A percentile compares a stretch with the other conserved stretches of the same genome.
Evolutionary conservation across 2,797 vertebrate genomes (phyloP).

Genomic region (Calcarius lapponicus): DNA sequence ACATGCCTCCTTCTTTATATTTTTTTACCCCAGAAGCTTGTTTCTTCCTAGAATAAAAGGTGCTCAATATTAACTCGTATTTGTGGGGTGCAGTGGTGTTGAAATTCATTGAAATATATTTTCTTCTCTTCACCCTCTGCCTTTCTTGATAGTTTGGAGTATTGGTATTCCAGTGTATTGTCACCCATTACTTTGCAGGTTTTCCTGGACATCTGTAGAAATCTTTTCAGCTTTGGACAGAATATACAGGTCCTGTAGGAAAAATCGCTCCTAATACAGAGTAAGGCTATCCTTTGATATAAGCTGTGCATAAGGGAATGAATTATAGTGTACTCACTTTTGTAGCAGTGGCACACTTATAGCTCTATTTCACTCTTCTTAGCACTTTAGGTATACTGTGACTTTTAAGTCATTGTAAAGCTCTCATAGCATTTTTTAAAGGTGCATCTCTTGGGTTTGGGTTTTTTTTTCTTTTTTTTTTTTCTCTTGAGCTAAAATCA

Average conservation of each 20-base stretch:
- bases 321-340: not conserved
- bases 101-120: not conserved
- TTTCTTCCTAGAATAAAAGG: not conserved
- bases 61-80: not conserved
- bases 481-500: not conserved
- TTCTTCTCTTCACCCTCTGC: not conserved
- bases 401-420: not conserved
- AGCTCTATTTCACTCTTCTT: not conserved
- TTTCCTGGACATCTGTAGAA: not conserved
- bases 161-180: not conserved
- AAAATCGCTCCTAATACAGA: not conserved
- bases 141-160: not conserved
- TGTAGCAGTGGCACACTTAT: not conserved
- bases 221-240: not conserved
- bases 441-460: not conserved
- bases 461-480: rapidly evolving
- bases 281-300: not conserved
- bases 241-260: not conserved
- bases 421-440: not conserved
- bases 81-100: not conserved
- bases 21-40: rapidly evolving
- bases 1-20: not conserved
- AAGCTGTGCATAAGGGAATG: not conserved
- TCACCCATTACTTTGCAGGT: not conserved
- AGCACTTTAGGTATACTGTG: not conserved